phyloP scores from a whole-genome alignment of 2,888 invertebrate genomes.

The Drosophila anceps region DNA sequence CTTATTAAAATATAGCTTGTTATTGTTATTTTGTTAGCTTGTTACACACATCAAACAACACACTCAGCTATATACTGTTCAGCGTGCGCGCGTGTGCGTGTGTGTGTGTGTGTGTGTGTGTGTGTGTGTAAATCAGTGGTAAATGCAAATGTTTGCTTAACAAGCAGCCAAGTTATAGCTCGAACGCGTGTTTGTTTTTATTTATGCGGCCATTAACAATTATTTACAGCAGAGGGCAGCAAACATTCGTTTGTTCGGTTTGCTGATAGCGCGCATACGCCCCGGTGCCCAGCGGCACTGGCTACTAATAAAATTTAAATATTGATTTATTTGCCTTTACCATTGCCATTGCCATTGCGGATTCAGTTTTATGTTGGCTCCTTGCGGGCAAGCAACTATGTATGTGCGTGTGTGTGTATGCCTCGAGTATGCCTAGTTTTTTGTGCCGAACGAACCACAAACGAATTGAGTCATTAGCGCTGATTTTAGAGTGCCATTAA shows the following conservation, averaged over 20 bases:
- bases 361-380: conserved; percentile 46
- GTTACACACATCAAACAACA: conserved; percentile 9
- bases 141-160: conserved; percentile 58
- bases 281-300: conserved; percentile 29
- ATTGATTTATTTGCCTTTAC: conserved; percentile 55
- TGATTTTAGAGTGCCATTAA: conserved; percentile 69
- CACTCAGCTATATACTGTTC: not conserved
- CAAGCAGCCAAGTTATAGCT: conserved; percentile 43
- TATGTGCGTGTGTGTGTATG: not conserved
- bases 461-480: conserved; percentile 70
- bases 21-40: conserved; percentile 6
- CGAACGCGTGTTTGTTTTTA: conserved; percentile 28
- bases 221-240: conserved; percentile 44
- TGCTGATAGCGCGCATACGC: conserved; percentile 58
- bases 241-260: conserved; percentile 33
- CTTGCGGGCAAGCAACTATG: not conserved
- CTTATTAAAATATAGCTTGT: conserved; percentile 8
- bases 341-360: conserved; percentile 11
- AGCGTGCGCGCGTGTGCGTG: too few relatives aligned
- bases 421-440: conserved; percentile 24
- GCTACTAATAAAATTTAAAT: conserved; percentile 55
- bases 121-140: conserved; percentile 58
- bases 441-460: not conserved
- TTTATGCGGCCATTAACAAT: conserved; percentile 71
- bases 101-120: not conserved